Base-by-base conservation (phyloP, 2,797 vertebrate species). In the Alosa sapidissima region DNA sequence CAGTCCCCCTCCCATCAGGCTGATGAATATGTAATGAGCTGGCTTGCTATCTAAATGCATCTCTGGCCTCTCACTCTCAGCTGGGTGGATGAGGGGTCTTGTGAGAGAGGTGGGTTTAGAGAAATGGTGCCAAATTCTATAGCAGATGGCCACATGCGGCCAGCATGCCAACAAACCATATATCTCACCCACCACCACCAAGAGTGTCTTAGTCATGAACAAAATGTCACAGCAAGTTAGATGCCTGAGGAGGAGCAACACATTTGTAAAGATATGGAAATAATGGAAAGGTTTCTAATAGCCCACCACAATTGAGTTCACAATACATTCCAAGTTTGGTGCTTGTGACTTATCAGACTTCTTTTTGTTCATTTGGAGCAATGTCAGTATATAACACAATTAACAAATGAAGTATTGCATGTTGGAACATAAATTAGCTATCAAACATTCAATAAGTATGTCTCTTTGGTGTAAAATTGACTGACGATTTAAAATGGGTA, bases 71-170 rank as follows among this genome's bases (percentile, higher is more conserved):
- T 21, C 4, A 4, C 54, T 65, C 62, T 24, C 9, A 0, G 62
- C 24, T 65, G 60, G 7, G 2, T 11, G n/a, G 8, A 7, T 28
- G 24, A 65, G 24, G 28, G 10, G 65, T 33, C 28, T 72, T 72
- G 11, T 9, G 65, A 72, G 28, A 36, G 14, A 36, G 65, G 65
- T 14, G 28, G 65, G 28, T 72, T 72, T 72, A 36, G 65, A 72
- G 65, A 36, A 14, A 72, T 16, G 1, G n/a, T 60, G 58, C 0
- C 85, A 86, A 81, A 54, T 83, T 81, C 82, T 65, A 55, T 86
- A 51, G 47, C 85, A 86, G 86, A 87, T 88, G 86, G 87, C 65
- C 52, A 60, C 11, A 19, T 48, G 81, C 55, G 82, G 60, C 81
- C 51, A 41, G 28, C 48, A 60, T 82, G 85, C 81, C 84, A 84